Evolutionary conservation across 2,113 vertebrate species (phyloP).

Genomic region (Odocoileus virginianus): DNA sequence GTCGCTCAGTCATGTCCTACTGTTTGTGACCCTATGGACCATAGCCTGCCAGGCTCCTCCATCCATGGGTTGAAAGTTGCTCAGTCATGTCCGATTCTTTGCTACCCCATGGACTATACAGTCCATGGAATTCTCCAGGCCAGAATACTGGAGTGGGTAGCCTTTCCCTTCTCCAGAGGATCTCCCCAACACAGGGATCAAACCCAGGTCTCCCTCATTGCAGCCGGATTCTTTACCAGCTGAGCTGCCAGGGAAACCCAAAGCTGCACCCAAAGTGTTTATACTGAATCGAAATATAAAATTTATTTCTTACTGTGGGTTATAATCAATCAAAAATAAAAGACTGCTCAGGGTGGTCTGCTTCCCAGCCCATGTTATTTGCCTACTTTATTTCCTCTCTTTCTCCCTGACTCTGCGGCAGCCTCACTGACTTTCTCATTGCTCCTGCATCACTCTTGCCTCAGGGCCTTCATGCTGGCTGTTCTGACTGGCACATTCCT

Average conservation of each 20-base stretch:
- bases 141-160: background rate
- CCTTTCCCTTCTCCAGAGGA: background rate
- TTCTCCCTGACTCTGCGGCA: background rate
- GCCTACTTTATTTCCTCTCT: background rate
- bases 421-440: background rate
- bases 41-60: background rate
- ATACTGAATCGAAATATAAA: background rate
- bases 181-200: background rate
- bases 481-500: background rate
- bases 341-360: background rate
- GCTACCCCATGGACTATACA: background rate
- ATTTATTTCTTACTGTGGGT: background rate
- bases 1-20: background rate
- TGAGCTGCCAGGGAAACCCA: background rate
- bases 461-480: background rate
- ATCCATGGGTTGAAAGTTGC: background rate
- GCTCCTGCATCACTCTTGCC: background rate
- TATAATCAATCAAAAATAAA: background rate
- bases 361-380: accelerated
- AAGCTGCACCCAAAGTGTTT: background rate
- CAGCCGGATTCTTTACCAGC: background rate
- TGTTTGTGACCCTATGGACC: background rate
- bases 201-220: background rate
- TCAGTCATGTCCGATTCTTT: background rate
- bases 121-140: background rate